Percentiles rank a stretch among this genome's conserved stretches.
phyloP scores from a whole-genome alignment of 2,888 invertebrate genomes.

The Catocala fraxini region DNA sequence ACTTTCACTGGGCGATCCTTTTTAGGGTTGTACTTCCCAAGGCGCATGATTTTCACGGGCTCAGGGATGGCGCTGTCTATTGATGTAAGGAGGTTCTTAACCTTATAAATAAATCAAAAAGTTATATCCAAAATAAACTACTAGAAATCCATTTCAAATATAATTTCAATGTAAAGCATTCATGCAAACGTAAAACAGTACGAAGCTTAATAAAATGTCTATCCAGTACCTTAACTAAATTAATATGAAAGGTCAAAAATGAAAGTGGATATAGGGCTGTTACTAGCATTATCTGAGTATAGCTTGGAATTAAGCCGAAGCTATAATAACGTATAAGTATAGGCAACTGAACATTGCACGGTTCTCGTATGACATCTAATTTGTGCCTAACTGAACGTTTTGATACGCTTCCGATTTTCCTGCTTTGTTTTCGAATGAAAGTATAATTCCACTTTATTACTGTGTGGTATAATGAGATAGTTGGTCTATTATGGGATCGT shows the following conservation, averaged over 20 bases:
- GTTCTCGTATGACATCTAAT: constrained; percentile 53
- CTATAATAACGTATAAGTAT: constrained; percentile 36
- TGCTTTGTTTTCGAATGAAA: constrained; percentile 71
- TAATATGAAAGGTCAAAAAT: not conserved
- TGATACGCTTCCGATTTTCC: constrained; percentile 72
- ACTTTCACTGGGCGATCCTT: no score
- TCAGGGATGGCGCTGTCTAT: no score
- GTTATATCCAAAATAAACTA: no score
- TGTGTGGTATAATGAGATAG: constrained; percentile 31
- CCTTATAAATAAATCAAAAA: no score
- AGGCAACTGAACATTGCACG: constrained; percentile 30
- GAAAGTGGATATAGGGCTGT: not conserved
- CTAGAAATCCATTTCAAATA: no score
- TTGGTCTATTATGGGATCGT: constrained; percentile 2
- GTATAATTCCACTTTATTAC: constrained; percentile 71
- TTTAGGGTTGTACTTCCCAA: no score
- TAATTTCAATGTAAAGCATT: no score
- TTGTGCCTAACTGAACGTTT: constrained; percentile 48
- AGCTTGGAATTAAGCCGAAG: constrained; percentile 8
- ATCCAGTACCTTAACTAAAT: no score
- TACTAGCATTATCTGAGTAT: constrained; percentile 1
- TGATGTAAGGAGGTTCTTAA: no score
- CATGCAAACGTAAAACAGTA: no score
- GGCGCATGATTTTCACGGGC: no score
- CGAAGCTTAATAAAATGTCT: no score